A percentile compares a stretch with the other conserved stretches of the same genome.
Evolutionary conservation across 2,888 invertebrate genomes (phyloP).

Genomic region (Gerris lacustris): DNA sequence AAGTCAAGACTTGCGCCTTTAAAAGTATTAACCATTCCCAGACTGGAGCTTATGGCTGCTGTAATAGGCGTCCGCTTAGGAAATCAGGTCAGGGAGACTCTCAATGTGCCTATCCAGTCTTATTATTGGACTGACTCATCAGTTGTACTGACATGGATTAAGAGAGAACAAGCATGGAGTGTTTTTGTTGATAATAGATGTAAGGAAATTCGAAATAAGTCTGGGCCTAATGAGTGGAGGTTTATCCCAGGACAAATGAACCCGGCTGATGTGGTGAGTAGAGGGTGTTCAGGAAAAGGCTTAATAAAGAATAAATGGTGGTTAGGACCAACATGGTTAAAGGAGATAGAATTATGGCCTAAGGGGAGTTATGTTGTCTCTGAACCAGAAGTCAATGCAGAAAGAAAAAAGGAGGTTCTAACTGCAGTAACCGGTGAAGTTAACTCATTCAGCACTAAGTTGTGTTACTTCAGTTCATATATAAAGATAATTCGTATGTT

Average conservation of each 20-base stretch:
- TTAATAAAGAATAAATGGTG: conserved; percentile 10
- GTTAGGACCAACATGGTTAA: conserved; percentile 13
- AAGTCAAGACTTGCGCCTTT: too few species aligned
- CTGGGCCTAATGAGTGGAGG: conserved; percentile 9
- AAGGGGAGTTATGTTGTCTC: neutral
- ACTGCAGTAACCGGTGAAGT: neutral
- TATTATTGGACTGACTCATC: conserved; percentile 21
- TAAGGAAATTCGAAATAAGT: conserved; percentile 12
- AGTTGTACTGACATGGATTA: conserved; percentile 16
- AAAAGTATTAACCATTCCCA: too few species aligned
- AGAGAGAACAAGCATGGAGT: conserved; percentile 16
- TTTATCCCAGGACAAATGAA: conserved; percentile 15
- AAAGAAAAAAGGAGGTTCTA: neutral
- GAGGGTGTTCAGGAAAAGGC: conserved; percentile 14
- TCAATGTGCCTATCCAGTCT: neutral
- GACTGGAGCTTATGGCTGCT: too few species aligned
- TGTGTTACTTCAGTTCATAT: conserved; percentile 7
- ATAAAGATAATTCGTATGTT: conserved; percentile 9
- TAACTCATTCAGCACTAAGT: neutral
- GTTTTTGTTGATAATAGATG: conserved; percentile 18
- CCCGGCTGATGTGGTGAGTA: conserved; percentile 17
- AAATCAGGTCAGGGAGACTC: conserved; percentile 6
- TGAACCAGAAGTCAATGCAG: neutral
- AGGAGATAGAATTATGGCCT: neutral
- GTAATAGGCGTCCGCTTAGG: neutral